Conservation (phyloP, 2,797 vertebrate genomes). For the Dendrocincla fuliginosa region DNA sequence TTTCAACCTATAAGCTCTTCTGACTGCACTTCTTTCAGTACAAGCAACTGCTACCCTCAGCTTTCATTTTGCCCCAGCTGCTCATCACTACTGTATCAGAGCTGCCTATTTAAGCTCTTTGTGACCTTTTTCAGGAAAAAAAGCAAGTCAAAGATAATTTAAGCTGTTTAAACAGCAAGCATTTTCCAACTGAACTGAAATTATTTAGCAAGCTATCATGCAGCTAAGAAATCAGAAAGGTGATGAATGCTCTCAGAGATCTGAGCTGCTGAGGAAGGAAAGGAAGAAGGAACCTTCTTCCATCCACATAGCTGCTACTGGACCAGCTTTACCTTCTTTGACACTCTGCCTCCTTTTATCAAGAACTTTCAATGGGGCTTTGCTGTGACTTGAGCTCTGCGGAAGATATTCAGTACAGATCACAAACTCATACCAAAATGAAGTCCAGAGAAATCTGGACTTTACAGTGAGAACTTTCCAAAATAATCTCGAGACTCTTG, state of each 20-base stretch:
- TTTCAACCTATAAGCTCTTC: background rate
- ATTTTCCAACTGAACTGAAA: background rate
- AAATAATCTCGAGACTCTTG: background rate
- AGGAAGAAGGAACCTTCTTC: background rate
- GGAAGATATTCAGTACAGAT: background rate
- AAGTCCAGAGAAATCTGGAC: background rate
- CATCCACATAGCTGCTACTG: background rate
- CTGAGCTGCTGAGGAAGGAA: background rate
- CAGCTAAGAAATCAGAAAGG: background rate
- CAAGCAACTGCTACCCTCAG: fast-evolving
- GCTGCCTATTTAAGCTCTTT: background rate
- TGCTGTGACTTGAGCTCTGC: background rate
- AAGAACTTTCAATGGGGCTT: background rate
- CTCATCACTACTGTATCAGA: background rate
- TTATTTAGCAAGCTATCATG: background rate
- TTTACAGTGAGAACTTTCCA: background rate
- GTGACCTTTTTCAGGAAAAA: background rate
- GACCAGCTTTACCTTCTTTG: background rate
- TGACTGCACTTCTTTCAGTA: background rate
- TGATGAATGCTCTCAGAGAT: background rate
- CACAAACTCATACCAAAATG: background rate
- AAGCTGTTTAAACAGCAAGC: background rate
- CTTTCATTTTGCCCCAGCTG: background rate
- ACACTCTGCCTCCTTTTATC: background rate
- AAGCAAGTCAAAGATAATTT: background rate